Base-by-base conservation (phyloP, 92 coral and sea anemone species). In the Paramuricea clavata region DNA sequence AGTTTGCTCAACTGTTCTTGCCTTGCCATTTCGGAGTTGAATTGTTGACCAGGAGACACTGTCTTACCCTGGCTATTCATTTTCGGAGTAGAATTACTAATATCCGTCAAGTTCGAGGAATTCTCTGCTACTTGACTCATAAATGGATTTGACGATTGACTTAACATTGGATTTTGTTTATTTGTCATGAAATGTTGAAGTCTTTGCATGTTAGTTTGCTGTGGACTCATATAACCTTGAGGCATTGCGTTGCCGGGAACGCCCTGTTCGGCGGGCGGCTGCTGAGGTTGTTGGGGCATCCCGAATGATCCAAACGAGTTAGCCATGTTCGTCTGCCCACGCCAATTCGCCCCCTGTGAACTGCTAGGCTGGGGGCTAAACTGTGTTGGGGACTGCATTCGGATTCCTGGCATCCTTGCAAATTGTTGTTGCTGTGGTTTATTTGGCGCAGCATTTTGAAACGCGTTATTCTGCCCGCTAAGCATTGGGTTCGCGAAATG, bases 171-270 rank as follows among this genome's bases (percentile, higher is more conserved):
- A 27, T 60, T 79, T 23, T 79, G 84, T 34, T 79, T 79, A 28
- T 79, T 79, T 6, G 84, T 79, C 84, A 79, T 79, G 23, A 94
- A 97, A 84, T 97, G 99, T 80, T 97, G 99, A 50, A 97, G 93
- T 86, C 95, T 94, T 87, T 94, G 99, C 36, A 92, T 93, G 33
- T 94, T 85, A 22, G 88, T 81, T 50, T 88, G 92, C 78, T 93
- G 98, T 67, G 89, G 82, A 50, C 90, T 88, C 73, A 86, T 89
- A 19, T 81, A 61, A 11, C 74, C 86, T 41, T 87, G 93, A 19
- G 90, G 50, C 12, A 78, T 70, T 47, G 93, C 32, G 30, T 74
- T 86, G 31, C 95, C 83, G 49, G 97, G 85, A 30, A 82, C 64
- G 11, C 88, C 85, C 72, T 93, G 97, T 84, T 97, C 99, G 10